Evolutionary conservation across 2,797 vertebrate species (phyloP).

Genomic region (Alosa sapidissima): DNA sequence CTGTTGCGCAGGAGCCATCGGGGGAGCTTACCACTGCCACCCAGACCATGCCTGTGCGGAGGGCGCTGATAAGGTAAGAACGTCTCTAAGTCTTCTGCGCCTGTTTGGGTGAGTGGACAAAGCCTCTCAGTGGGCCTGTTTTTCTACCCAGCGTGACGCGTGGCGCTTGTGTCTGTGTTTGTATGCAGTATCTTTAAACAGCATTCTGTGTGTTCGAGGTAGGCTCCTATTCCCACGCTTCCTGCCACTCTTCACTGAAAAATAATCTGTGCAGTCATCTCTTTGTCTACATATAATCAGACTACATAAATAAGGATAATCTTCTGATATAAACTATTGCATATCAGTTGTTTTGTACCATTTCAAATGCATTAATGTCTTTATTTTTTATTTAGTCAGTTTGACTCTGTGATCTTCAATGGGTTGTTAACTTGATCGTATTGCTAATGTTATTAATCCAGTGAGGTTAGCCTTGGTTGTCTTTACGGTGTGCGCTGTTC

Average conservation of each 20-base stretch:
- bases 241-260: too few relatives aligned
- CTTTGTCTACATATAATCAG: not conserved
- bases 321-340: too few relatives aligned
- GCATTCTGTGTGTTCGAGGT: too few relatives aligned
- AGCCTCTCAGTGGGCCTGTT: not conserved
- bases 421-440: not conserved
- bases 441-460: not conserved
- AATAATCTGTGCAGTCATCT: not conserved
- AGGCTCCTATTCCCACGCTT: too few relatives aligned
- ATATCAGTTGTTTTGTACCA: too few relatives aligned
- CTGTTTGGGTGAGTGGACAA: not conserved
- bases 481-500: not conserved
- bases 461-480: not conserved
- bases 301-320: too few relatives aligned
- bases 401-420: not conserved
- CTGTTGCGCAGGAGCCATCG: constrained; percentile 83
- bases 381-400: too few relatives aligned
- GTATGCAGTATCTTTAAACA: not conserved
- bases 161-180: not conserved
- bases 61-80: constrained; percentile 92
- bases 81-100: not conserved
- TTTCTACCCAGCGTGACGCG: not conserved
- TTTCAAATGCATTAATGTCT: too few relatives aligned
- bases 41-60: constrained; percentile 89
- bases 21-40: constrained; percentile 87